These are phyloP conservation scores for Trididemnum clinides DNA, from an alignment of 23 tunicate genomes.

Conservation along the genomic window DNA sequence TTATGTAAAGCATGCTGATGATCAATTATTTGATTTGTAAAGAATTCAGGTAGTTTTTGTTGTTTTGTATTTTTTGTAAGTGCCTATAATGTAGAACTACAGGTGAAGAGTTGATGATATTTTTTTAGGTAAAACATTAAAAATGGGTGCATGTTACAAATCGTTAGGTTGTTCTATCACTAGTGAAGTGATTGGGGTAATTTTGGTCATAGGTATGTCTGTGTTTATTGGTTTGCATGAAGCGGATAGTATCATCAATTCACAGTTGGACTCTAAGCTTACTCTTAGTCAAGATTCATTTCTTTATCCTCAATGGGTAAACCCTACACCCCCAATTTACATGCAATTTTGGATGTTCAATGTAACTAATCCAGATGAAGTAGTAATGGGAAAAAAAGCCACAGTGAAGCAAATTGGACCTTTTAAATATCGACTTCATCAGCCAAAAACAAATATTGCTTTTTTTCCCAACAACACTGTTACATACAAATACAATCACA, in stretches of 20 bases:
- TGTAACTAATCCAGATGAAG: constrained; percentile 68
- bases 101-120: no score
- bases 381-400: constrained; percentile 60
- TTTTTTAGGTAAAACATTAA: no score
- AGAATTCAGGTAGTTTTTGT: no score
- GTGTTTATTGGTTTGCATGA: constrained; percentile 28
- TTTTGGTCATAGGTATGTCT: constrained; percentile 10
- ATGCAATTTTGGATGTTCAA: constrained; percentile 95
- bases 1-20: no score
- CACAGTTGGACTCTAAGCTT: constrained; percentile 26
- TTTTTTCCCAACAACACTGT: constrained; percentile 84
- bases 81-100: no score
- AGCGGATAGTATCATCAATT: constrained; percentile 31
- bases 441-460: constrained; percentile 74
- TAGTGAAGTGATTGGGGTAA: constrained; percentile 6
- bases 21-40: no score
- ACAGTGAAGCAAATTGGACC: constrained; percentile 78
- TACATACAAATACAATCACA: constrained; percentile 83
- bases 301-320: constrained; percentile 65
- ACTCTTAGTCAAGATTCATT: constrained; percentile 63
- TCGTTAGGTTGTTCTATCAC: constrained; percentile 25
- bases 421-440: constrained; percentile 68
- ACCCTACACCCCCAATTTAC: constrained; percentile 86
- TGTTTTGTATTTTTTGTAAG: no score
- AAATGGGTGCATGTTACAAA: not conserved